Percentiles rank a stretch among this genome's conserved stretches.
Evolutionary conservation across 2,888 invertebrate genomes (phyloP).

Genomic region (Chouioia cunea): DNA sequence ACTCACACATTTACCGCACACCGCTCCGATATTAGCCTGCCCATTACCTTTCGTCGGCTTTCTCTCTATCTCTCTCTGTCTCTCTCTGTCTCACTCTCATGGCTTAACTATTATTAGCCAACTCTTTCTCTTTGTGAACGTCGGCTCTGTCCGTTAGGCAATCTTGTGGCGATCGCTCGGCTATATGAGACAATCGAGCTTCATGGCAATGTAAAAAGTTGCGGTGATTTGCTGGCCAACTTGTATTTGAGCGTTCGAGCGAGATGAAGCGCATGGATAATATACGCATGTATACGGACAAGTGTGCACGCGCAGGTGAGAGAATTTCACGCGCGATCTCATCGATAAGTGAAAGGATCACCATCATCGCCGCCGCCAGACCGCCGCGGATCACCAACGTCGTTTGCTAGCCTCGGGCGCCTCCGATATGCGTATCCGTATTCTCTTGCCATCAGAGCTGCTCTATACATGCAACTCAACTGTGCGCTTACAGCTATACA

Average conservation of each 20-base stretch:
- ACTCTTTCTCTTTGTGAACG: slow-evolving; percentile 4
- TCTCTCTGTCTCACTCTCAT: background rate
- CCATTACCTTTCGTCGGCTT: slow-evolving; percentile 65
- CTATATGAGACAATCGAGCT: slow-evolving; percentile 11
- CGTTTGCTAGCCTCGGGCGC: slow-evolving; percentile 58
- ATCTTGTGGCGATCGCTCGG: background rate
- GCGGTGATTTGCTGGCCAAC: slow-evolving; percentile 2
- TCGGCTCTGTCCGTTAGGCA: background rate
- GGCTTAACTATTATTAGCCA: slow-evolving; percentile 29
- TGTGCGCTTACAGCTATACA: slow-evolving; percentile 46
- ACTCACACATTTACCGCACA: slow-evolving; percentile 56
- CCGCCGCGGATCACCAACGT: slow-evolving; percentile 63
- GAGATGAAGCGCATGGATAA: slow-evolving; percentile 53
- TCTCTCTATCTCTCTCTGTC: slow-evolving; percentile 20
- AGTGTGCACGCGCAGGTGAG: slow-evolving; percentile 39
- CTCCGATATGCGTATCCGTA: background rate
- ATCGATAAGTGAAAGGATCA: slow-evolving; percentile 48
- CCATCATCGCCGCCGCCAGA: slow-evolving; percentile 30
- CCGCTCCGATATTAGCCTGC: slow-evolving; percentile 64
- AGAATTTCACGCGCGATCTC: slow-evolving; percentile 44
- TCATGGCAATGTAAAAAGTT: slow-evolving; percentile 4
- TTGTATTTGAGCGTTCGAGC: slow-evolving; percentile 40
- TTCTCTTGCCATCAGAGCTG: background rate
- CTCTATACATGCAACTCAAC: background rate
- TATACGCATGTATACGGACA: slow-evolving; percentile 51